These are phyloP conservation scores for Neelides sp. DNA, from an alignment of 1,140 invertebrate genomes.

Conservation along the genomic window DNA sequence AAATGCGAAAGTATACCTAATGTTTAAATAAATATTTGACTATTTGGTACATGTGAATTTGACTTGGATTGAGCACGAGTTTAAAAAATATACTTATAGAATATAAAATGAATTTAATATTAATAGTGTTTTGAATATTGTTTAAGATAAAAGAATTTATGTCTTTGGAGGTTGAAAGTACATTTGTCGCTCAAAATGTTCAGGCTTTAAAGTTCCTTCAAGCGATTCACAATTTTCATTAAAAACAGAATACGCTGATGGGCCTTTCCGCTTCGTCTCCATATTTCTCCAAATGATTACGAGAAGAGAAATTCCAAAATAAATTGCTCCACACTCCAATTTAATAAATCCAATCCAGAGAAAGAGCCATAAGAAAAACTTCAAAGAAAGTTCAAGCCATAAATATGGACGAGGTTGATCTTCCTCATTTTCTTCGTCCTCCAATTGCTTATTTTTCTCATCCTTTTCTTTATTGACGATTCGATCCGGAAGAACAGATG, in stretches of 20 bases:
- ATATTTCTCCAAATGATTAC: conserved; percentile 75
- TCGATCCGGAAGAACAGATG: conserved; percentile 17
- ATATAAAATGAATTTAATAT: too few relatives aligned
- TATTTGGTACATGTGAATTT: too few relatives aligned
- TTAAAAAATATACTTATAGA: too few relatives aligned
- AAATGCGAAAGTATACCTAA: too few relatives aligned
- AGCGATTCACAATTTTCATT: conserved; percentile 86
- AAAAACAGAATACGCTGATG: conserved; percentile 95
- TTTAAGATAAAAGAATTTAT: too few relatives aligned
- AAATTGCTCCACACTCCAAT: conserved; percentile 80
- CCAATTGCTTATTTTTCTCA: conserved; percentile 6
- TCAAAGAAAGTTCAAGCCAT: background rate
- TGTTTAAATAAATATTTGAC: too few relatives aligned
- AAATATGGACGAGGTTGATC: background rate
- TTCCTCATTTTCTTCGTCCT: background rate
- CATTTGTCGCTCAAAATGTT: conserved; percentile 64
- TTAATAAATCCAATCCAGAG: conserved; percentile 40
- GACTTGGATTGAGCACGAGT: too few relatives aligned
- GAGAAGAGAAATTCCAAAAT: conserved; percentile 64
- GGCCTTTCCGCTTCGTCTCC: conserved; percentile 57
- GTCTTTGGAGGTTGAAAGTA: too few relatives aligned
- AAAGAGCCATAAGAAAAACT: conserved; percentile 23
- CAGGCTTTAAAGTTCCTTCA: conserved; percentile 84
- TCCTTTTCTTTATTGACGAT: conserved; percentile 3
- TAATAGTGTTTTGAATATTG: too few relatives aligned